Base-by-base conservation (phyloP, 2,797 vertebrate species). In the Acropternis orthonyx region DNA sequence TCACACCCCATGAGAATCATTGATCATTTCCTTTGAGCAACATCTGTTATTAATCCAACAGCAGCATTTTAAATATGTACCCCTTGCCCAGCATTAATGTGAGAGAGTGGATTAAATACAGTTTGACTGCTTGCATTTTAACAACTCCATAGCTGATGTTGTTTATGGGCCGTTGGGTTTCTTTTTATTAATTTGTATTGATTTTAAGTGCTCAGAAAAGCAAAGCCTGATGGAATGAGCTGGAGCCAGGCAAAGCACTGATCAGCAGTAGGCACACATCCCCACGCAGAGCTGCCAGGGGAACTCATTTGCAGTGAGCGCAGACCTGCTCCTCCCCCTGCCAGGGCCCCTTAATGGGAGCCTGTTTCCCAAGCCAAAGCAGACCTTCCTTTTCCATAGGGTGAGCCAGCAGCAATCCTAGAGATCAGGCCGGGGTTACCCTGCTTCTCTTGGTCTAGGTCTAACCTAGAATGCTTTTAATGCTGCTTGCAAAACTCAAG, bases 181-280 rank as follows among this genome's bases (percentile, higher is more conserved):
- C 85, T 97, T 94, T 96, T 95, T 95, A 96, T 95, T 96, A 96
- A 95, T 94, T 97, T 96, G 79, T 93, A 96, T 93, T 96, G 97
- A 96, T 92, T 46, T 95, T 82, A 82, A 44, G 79, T 55, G 75
- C 88, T 83, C 76, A 78, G 66, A 87, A 92, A 94, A 87, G 93
- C 90, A 92, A 82, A 94, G 59, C 48, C 85, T 74, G 75, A 85
- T 26, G 62, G 91, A 88, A 77, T 8, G 84, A 80, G 89, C 91
- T 79, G 28, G 4, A 91, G 95, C 48, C 85, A 82, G 58, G 72
- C 72, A 28, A 37, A 67, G 62, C 23, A 32, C n/a, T 14, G 39
- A 48, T 58, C 88, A 74, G 92, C 80, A 89, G 88, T 20, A 83
- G 87, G 83, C 62, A 46, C 58, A 37, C 63, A 80, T 80, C 73